Evolutionary conservation across 2,797 vertebrate genomes (phyloP), one percentile per base, ranked within the genome.

Genomic region (Oreochromis grahami): DNA sequence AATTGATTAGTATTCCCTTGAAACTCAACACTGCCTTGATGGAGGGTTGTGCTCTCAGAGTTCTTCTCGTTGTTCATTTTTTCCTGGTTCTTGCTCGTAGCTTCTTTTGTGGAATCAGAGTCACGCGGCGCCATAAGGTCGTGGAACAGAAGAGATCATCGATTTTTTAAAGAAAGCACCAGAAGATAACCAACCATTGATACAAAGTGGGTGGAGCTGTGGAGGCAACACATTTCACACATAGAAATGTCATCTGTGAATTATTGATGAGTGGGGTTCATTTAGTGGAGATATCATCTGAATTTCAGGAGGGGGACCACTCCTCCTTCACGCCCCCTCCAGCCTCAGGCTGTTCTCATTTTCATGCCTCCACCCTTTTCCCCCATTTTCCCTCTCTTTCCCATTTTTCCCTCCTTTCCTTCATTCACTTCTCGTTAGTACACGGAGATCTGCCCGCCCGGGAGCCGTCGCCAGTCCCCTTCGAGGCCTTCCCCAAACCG

Each of bases 1-100:
- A 0, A 24, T 55, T 26, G 24, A 55, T 0, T 5, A 55, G 52
- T 5, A 26, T 55, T 55, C 0, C 21, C 52, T 0, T 55, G 0
- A 55, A 55, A 55, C 3, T 5, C 15, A 55, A 36, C 34, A 8
- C 8, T 36, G 34, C 34, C 34, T 8, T 34, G 34, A 34, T 34
- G 34, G 34, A 34, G 34, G 34, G 7, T 3, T 7, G 34, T 3
- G 34, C 34, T 34, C 34, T 8, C 34, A 8, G 34, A 55, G 12
- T 26, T 26, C 52, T 55, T 55, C 24, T 0, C 0, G 3, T 26
- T 26, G 53, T 55, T 5, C 11, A 53, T 21, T 14, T 55, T 5
- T 55, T 55, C 52, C 52, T 48, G 45, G 15, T 15, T 48, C 45
- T 12, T 10, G 1, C 51, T 52, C 2, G 0, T n/a, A 21, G 10